Percentiles rank a stretch among this genome's conserved stretches.
These are phyloP conservation scores for Labeo catla DNA, from an alignment of 2,113 vertebrate species.

Conservation along the genomic window DNA sequence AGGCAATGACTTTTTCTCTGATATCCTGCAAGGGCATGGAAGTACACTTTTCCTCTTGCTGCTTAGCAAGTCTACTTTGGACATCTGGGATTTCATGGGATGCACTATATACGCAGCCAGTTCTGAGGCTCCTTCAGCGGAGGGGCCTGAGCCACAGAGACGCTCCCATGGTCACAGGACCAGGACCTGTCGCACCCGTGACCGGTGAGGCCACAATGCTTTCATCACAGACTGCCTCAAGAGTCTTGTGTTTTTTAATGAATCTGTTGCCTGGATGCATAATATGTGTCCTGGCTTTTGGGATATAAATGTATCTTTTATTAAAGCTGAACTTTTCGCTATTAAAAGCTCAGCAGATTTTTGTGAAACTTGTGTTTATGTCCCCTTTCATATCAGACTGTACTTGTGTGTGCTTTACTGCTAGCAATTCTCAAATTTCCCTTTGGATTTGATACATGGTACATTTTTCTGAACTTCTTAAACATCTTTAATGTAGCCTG, in stretches of 20 bases:
- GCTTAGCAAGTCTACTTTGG: constrained; percentile 51
- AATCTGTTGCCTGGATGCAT: neutral
- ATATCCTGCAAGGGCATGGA: constrained; percentile 68
- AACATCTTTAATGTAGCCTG: neutral
- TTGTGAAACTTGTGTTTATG: neutral
- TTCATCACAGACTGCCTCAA: too few species aligned
- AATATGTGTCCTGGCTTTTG: neutral
- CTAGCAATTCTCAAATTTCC: neutral
- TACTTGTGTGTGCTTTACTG: neutral
- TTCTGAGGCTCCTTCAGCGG: constrained; percentile 74
- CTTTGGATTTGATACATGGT: too few species aligned
- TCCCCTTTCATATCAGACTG: neutral
- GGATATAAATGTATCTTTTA: neutral
- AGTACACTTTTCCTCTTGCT: constrained; percentile 60
- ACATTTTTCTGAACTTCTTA: too few species aligned
- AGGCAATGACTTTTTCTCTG: constrained; percentile 72
- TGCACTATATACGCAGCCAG: constrained; percentile 78
- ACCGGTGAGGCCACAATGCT: constrained; percentile 65
- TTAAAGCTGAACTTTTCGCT: neutral
- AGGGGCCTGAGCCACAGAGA: constrained; percentile 68
- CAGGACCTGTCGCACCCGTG: constrained; percentile 71
- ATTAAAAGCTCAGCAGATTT: neutral
- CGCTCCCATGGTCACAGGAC: constrained; percentile 69
- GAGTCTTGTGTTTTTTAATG: neutral
- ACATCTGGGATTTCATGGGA: constrained; percentile 74